Base-by-base conservation (phyloP, 2,113 vertebrate species). In the Barnardius zonarius region DNA sequence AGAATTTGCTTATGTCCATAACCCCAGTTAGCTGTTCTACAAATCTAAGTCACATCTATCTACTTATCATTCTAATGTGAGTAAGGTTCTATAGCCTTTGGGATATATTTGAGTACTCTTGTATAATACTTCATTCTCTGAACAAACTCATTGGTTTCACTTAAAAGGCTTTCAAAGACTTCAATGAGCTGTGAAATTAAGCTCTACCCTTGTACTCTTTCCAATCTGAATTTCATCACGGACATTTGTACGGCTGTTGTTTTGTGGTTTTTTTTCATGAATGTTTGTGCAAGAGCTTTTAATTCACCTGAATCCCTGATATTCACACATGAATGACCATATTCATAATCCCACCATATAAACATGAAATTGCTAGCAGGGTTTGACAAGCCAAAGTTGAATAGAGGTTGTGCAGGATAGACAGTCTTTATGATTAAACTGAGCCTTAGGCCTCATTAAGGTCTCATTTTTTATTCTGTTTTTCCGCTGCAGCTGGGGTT, bases 171-270 rank as follows among this genome's bases (percentile, higher is more conserved):
- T 70, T 95, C 91, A 94, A 92, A 93, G 86, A 85, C 81, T 95
- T 96, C 94, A 96, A 95, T 97, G 95, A 92, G 86, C 89, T 97
- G 94, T 95, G 95, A 97, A 97, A 97, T 97, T 95, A 94, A 97
- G 88, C 86, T 88, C 83, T 97, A 95, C 76, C 88, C 80, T 91
- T 94, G 88, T 91, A 86, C 73, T 78, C 86, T 92, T 93, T 88
- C 93, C 94, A 95, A 70, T 93, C 55, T 75, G 86, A 86, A 88
- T 97, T 95, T 91, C 91, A 94, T 94, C 88, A 95, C 30, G 39
- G 88, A 93, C 88, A 68, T 95, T 95, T 91, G 86, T 95, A 94
- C 91, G 84, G 91, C 69, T 93, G 91, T 96, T 96, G 86, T 93
- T 80, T 86, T 92, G 80, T 78, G 37, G 37, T 39, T 39, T 39